Evolutionary conservation across 1,140 invertebrate genomes (phyloP).

Genomic region (Brachystomella parvula): DNA sequence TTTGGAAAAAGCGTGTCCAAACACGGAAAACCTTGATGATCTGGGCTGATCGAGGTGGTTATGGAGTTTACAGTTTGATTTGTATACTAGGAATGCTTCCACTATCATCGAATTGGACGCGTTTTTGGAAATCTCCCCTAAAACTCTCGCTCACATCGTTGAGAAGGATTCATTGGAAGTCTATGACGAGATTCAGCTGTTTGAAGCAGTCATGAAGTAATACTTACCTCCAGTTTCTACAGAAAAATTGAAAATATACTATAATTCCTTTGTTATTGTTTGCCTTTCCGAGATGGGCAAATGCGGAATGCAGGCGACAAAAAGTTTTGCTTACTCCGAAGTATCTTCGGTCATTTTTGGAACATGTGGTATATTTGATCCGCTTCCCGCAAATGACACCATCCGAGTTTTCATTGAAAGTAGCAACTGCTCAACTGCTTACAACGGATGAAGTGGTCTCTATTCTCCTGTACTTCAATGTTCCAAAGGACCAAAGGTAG

Average conservation of each 20-base stretch:
- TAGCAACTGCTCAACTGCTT: background rate
- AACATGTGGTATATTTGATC: background rate
- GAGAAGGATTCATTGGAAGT: background rate
- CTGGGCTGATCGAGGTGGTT: background rate
- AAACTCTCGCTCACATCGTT: background rate
- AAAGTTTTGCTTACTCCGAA: background rate
- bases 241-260: background rate
- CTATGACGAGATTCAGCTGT: background rate
- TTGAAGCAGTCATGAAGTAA: background rate
- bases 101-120: background rate
- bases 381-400: slow-evolving; percentile 4
- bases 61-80: background rate
- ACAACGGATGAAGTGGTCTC: background rate
- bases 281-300: background rate
- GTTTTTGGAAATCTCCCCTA: background rate
- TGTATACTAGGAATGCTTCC: background rate
- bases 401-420: slow-evolving; percentile 2
- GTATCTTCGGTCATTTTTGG: background rate
- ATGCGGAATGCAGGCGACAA: background rate
- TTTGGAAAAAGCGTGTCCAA: too few relatives aligned
- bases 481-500: background rate
- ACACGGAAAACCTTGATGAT: background rate
- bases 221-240: background rate
- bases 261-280: background rate
- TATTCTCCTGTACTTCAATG: background rate